Base-by-base conservation (phyloP, 2,113 vertebrate genomes). In the Cynoglossus semilaevis region DNA sequence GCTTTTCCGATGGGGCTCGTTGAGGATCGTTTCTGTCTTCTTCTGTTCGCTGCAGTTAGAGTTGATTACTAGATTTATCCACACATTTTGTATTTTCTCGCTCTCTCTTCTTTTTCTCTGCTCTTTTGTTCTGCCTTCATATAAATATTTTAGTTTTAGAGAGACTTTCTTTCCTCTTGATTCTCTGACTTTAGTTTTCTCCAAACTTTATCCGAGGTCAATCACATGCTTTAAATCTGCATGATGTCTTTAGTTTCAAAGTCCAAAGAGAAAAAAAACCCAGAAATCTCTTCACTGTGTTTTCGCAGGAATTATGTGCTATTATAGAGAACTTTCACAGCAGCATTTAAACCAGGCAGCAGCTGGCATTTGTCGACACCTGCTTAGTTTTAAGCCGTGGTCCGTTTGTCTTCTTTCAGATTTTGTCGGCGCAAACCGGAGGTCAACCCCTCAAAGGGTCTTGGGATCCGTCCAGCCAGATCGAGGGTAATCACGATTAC, bases 391-490 rank as follows among this genome's bases (percentile, higher is more conserved):
- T 81, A 81, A 90, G 77, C 67, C 71, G 73, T 58, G 61, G 63
- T 72, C 17, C 66, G 2, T 77, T 80, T 92, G 94, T 96, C 90
- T 97, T 88, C 91, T 95, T 92, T 88, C 96, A 99, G 96, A 93
- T 93, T 80, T 89, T 90, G 82, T 91, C 90, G 54, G 91, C 93
- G 80, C 92, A 91, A 72, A 72, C 84, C 61, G 84, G 78, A 77
- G 90, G 86, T 81, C 88, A 92, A 81, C 87, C 90, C 83, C 92
- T 93, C 85, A 81, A 92, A 85, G 89, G 88, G 74, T 82, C 89
- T 77, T 86, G 77, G 47, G 88, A 81, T 80, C 85, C 88, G 57
- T 67, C 88, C 74, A 82, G 77, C 71, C 90, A 85, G 59, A 87
- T 84, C 12, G 90, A 92, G 84, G 89, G 85, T 51, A 90, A 88